Base-by-base conservation (phyloP, 2,888 invertebrate species). In the Brachypterus glaber region DNA sequence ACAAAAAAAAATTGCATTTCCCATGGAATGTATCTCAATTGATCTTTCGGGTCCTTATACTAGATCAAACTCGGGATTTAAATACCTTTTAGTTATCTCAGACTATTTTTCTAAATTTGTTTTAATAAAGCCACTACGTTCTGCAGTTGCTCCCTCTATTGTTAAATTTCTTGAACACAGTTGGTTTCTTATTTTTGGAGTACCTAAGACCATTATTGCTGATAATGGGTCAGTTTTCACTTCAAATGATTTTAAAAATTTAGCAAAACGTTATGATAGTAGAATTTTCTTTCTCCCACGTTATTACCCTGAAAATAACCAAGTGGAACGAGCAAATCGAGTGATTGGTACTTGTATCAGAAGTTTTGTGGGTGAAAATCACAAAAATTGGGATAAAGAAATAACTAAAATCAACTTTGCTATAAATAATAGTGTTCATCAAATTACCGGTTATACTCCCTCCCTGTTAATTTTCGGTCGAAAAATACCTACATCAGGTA, bases 181-280 rank as follows among this genome's bases (percentile, higher is more conserved):
- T 2, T 25, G 40, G 9, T 43, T 40, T 30, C 25, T 43, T 3
- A 33, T 42, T 17, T 43, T 36, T 16, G 42, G 42, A 15, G 32
- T 42, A 8, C 36, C 39, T 12, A 24, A 39, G 13, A 34, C 39
- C 17, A 34, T 43, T 7, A 32, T 43, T 8, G 8, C 16, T 16
- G 40, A 43, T 21, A 43, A 43, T 30, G 43, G 35, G 9, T 5
- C 39, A 5, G 38, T 34, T 24, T 42, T 42, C 12, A 31, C 35
- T 13, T 18, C 35, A 4, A 16, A 16, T 15, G 14, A 15, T 3
- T 35, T 42, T 24, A 42, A 42, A 32, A 17, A 30, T 14, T 33
- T 32, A 13, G 14, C n/a, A n/a, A n/a, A n/a, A n/a, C n/a, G n/a
- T n/a, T n/a, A n/a, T n/a, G n/a, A n/a, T n/a, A n/a, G n/a, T n/a